phyloP scores from a whole-genome alignment of 2,888 invertebrate species.

The Cistogaster globosa region DNA sequence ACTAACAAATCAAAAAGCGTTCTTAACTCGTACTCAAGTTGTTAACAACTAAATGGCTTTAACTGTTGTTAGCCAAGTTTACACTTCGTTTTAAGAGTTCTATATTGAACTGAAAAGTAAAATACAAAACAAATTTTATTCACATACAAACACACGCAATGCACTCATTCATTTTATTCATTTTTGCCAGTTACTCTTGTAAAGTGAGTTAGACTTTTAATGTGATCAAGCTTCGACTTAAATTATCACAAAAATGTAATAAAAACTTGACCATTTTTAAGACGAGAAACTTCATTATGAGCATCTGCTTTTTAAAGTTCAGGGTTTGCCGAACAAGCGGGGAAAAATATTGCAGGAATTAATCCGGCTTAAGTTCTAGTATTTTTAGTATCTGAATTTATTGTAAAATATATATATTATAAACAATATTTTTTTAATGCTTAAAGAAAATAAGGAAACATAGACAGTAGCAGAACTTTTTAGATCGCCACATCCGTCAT shows the following conservation, averaged over 20 bases:
- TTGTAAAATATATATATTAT: too few relatives aligned
- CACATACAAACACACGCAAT: constrained; percentile 48
- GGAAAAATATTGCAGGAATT: not conserved
- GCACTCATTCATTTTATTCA: constrained; percentile 44
- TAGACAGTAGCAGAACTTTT: too few relatives aligned
- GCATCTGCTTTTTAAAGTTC: constrained; percentile 22
- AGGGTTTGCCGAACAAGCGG: constrained; percentile 27
- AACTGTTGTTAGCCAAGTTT: constrained; percentile 66
- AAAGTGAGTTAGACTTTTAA: constrained; percentile 34
- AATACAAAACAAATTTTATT: constrained; percentile 27
- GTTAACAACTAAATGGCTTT: constrained; percentile 58
- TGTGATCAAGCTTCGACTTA: constrained; percentile 29
- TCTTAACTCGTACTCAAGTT: constrained; percentile 64
- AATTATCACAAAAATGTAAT: constrained; percentile 34
- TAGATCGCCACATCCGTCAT: too few relatives aligned
- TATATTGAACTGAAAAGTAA: constrained; percentile 38
- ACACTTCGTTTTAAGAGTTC: constrained; percentile 68
- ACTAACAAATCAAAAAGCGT: constrained; percentile 44
- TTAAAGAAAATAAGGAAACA: too few relatives aligned
- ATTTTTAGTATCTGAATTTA: too few relatives aligned
- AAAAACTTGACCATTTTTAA: constrained; percentile 60
- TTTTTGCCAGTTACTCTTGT: constrained; percentile 46
- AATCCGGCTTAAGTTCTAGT: too few relatives aligned
- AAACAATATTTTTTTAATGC: too few relatives aligned
- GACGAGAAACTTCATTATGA: constrained; percentile 26